Evolutionary conservation across 2,888 invertebrate species (phyloP).

Genomic region (Dioctria linearis): DNA sequence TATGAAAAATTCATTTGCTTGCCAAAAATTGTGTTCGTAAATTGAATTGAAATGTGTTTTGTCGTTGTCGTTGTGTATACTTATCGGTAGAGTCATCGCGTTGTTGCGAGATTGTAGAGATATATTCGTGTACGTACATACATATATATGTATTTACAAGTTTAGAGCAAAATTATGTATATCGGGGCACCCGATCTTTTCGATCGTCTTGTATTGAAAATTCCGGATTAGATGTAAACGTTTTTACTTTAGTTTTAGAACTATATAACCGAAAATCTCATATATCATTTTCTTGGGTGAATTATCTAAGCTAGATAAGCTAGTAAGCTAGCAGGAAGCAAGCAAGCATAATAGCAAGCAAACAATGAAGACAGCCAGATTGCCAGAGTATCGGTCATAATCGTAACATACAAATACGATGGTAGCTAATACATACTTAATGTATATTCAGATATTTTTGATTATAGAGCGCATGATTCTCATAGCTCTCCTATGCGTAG

Average conservation of each 20-base stretch:
- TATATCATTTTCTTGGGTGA: constrained; percentile 27
- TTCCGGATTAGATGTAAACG: constrained; percentile 3
- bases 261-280: constrained; percentile 12
- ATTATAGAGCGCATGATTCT: neutral
- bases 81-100: no score
- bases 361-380: neutral
- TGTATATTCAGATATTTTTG: no score
- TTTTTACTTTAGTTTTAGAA: constrained; percentile 15
- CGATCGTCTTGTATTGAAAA: neutral
- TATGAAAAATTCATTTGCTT: no score
- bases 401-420: neutral
- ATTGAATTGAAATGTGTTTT: neutral
- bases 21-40: constrained; percentile 28
- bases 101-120: no score
- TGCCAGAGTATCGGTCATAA: constrained; percentile 19
- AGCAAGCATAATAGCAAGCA: no score
- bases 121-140: neutral
- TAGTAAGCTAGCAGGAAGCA: no score
- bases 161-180: no score
- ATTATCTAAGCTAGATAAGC: neutral
- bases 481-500: neutral
- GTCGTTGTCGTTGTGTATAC: neutral
- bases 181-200: neutral
- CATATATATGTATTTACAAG: no score
- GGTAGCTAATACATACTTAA: neutral